These are phyloP conservation scores for Chloroclystis v-ata DNA, from an alignment of 2,888 invertebrate genomes.

Conservation along the genomic window DNA sequence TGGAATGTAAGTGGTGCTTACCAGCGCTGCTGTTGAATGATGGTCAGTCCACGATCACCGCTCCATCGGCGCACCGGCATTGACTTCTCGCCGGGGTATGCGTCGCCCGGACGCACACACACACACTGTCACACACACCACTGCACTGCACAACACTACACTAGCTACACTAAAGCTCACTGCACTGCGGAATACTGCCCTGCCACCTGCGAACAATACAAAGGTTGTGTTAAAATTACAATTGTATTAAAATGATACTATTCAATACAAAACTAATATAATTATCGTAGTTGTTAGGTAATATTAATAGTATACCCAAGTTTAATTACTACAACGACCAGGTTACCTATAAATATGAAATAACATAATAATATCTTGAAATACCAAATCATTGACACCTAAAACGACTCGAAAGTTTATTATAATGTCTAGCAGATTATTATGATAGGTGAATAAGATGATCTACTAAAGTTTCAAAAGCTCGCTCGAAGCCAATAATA, in stretches of 20 bases:
- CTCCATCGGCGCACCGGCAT: slow-evolving; percentile 75
- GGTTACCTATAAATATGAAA: too few species aligned
- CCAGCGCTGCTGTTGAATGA: slow-evolving; percentile 74
- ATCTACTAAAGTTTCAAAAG: too few species aligned
- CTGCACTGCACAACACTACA: slow-evolving; percentile 34
- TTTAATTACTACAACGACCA: too few species aligned
- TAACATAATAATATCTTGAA: too few species aligned
- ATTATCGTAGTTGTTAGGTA: too few species aligned
- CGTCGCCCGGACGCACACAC: slow-evolving; percentile 58
- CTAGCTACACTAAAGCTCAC: slow-evolving; percentile 27
- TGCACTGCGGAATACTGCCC: slow-evolving; percentile 36
- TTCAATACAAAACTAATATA: not conserved
- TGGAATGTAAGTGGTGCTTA: slow-evolving; percentile 39
- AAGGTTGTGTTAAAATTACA: not conserved
- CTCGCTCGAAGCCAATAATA: too few species aligned
- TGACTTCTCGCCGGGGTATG: slow-evolving; percentile 63
- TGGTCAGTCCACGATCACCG: slow-evolving; percentile 73
- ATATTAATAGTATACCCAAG: too few species aligned
- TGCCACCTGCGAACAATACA: slow-evolving; percentile 55
- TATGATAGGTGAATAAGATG: too few species aligned
- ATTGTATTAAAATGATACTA: not conserved
- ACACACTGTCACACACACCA: slow-evolving; percentile 35
- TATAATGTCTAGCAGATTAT: too few species aligned
- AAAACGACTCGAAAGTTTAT: too few species aligned
- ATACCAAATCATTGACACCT: too few species aligned